Conservation (phyloP, 1,140 invertebrate genomes). For the Drosophila kohkoa region DNA sequence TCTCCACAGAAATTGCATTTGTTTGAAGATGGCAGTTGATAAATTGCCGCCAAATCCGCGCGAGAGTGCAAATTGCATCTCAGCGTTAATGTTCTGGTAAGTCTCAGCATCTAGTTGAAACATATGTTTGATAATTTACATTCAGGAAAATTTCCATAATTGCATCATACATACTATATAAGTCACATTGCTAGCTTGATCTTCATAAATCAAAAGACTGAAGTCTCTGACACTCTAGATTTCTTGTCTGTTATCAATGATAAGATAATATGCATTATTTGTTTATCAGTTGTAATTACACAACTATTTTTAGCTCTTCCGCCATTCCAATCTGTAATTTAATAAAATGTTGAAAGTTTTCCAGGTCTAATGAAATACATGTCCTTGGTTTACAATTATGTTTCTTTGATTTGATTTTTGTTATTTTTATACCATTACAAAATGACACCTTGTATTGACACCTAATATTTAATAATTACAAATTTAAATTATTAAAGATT, state of each 20-base stretch:
- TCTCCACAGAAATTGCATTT: neutral
- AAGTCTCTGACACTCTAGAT: constrained; percentile 10
- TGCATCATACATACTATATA: constrained; percentile 1
- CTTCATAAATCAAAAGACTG: constrained; percentile 6
- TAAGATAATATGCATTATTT: constrained; percentile 44
- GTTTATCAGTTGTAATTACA: constrained; percentile 37
- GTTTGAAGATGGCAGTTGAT: constrained; percentile 51
- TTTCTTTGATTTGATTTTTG: neutral
- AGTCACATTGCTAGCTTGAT: constrained; percentile 18
- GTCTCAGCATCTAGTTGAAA: constrained; percentile 3
- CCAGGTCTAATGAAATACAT: neutral
- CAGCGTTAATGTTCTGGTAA: constrained; percentile 73
- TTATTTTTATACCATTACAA: neutral
- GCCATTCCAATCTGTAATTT: neutral
- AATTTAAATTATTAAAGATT: too few species aligned
- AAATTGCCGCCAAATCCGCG: constrained; percentile 68
- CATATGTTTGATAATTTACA: neutral
- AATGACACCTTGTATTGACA: too few species aligned
- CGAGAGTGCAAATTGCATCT: constrained; percentile 62
- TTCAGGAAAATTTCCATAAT: neutral
- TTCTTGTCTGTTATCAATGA: constrained; percentile 37
- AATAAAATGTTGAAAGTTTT: neutral
- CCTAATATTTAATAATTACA: too few species aligned
- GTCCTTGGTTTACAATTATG: neutral
- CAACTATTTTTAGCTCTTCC: constrained; percentile 15